phyloP scores from a whole-genome alignment of 2,888 invertebrate species.

The Himalopsyche japonica region DNA sequence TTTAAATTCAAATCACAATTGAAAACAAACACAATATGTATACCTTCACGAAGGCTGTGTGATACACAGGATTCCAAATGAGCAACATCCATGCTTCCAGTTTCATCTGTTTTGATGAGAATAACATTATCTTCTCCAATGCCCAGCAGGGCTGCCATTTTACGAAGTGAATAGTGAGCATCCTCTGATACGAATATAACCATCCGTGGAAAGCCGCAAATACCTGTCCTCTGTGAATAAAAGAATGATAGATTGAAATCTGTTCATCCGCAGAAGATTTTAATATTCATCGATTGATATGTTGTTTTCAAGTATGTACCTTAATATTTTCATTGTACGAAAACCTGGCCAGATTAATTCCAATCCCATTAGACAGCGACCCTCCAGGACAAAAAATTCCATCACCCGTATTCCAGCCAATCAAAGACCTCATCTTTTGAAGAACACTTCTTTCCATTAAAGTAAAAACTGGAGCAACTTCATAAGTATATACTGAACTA shows the following conservation, averaged over 20 bases:
- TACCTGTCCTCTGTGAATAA: slow-evolving; percentile 48
- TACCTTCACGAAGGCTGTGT: slow-evolving; percentile 1
- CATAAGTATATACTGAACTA: slow-evolving; percentile 60
- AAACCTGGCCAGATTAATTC: slow-evolving; percentile 60
- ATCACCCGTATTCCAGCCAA: slow-evolving; percentile 53
- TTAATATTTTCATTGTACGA: slow-evolving; percentile 53
- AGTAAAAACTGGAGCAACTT: slow-evolving; percentile 61
- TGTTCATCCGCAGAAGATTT: background rate
- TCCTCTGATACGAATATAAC: slow-evolving; percentile 61
- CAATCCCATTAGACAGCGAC: slow-evolving; percentile 61
- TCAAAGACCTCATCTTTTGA: slow-evolving; percentile 53
- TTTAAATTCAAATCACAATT: too few species aligned
- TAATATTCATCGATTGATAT: background rate
- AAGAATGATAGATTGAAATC: background rate
- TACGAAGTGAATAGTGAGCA: slow-evolving; percentile 65
- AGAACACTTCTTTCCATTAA: slow-evolving; percentile 57
- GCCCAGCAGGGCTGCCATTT: slow-evolving; percentile 62
- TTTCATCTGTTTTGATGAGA: slow-evolving; percentile 50
- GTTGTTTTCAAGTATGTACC: slow-evolving; percentile 43
- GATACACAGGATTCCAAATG: slow-evolving; percentile 45
- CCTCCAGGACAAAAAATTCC: slow-evolving; percentile 63
- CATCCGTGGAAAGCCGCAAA: slow-evolving; percentile 49
- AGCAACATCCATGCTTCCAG: slow-evolving; percentile 49
- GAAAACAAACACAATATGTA: background rate
- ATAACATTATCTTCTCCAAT: slow-evolving; percentile 63